Conservation (phyloP, 2,113 vertebrate genomes). For the Meles meles region DNA sequence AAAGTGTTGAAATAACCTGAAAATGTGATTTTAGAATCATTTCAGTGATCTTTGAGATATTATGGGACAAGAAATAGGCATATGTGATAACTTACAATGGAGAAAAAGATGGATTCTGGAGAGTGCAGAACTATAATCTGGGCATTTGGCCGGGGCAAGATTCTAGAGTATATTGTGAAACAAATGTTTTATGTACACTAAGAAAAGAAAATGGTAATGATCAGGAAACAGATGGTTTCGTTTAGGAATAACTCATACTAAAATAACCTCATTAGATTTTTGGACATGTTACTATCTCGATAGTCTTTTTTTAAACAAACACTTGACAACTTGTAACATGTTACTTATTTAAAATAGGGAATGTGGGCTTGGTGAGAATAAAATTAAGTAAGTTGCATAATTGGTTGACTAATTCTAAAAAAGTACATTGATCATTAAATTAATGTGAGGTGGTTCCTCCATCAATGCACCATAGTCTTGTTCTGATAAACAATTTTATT, state of each 20-base stretch:
- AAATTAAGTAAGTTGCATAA: background rate
- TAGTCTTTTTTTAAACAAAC: conserved; percentile 8
- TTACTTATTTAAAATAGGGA: background rate
- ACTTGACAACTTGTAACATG: conserved; percentile 12
- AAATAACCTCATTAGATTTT: conserved; percentile 10
- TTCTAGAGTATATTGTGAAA: background rate
- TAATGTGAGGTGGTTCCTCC: background rate
- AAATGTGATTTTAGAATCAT: conserved; percentile 15
- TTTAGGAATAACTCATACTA: conserved; percentile 30
- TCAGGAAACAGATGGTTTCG: background rate
- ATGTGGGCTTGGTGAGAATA: background rate
- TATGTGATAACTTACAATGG: background rate
- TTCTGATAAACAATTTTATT: background rate
- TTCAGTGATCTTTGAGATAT: background rate
- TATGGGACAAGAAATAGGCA: background rate
- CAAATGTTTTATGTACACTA: background rate
- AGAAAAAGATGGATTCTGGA: background rate
- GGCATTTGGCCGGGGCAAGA: background rate
- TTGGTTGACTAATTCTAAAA: background rate
- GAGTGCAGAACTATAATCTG: background rate
- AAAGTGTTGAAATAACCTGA: background rate
- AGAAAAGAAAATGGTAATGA: conserved; percentile 12
- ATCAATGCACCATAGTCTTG: background rate
- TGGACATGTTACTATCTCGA: background rate
- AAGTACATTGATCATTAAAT: background rate